phyloP scores from a whole-genome alignment of 2,797 vertebrate genomes.

The Cirrhinus mrigala region DNA sequence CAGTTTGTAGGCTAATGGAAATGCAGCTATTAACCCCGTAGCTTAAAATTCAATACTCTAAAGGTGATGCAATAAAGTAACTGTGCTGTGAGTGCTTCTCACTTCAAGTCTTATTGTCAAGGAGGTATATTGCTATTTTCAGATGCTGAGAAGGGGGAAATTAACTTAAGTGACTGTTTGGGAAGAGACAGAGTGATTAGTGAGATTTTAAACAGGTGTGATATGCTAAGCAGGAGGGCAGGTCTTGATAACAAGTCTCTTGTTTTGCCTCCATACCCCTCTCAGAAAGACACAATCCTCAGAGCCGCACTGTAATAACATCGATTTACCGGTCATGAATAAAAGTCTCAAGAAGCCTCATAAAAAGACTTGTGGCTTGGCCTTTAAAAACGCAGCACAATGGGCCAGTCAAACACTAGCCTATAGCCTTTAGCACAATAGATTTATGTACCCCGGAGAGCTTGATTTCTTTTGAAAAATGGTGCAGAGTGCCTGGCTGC shows the following conservation, averaged over 20 bases:
- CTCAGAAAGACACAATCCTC: conserved; percentile 63
- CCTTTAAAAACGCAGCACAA: conserved; percentile 68
- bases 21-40: too few relatives aligned
- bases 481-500: conserved; percentile 46
- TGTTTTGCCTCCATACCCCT: conserved; percentile 66
- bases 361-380: conserved; percentile 60
- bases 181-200: conserved; percentile 10
- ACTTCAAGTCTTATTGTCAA: not conserved
- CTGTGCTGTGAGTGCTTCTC: not conserved
- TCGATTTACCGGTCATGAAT: conserved; percentile 65
- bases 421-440: conserved; percentile 59
- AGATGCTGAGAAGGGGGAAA: conserved; percentile 56
- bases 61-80: not conserved
- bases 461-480: conserved; percentile 61
- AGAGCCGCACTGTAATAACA: conserved; percentile 66
- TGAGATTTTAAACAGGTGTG: conserved; percentile 32
- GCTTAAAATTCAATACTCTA: too few relatives aligned
- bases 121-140: conserved; percentile 44
- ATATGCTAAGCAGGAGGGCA: conserved; percentile 63
- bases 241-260: conserved; percentile 65
- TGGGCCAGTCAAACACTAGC: conserved; percentile 61
- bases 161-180: conserved; percentile 63
- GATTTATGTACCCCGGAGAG: conserved; percentile 62
- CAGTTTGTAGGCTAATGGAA: too few relatives aligned
- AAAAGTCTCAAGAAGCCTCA: conserved; percentile 59